Base-by-base conservation (phyloP, 2,797 vertebrate species). In the Amblyraja radiata region DNA sequence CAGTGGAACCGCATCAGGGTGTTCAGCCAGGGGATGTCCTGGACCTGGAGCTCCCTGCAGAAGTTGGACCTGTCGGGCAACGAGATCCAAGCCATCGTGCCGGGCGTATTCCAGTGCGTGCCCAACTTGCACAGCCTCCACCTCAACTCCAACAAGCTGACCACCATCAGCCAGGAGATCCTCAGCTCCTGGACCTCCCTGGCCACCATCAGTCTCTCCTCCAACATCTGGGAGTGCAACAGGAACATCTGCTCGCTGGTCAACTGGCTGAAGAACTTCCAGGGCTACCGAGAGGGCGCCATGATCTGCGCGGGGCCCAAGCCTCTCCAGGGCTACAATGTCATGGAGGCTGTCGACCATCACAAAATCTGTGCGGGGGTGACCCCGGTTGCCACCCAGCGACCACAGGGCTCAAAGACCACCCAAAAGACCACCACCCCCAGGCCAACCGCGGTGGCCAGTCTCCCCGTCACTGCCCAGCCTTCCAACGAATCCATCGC, bases 1-100 rank as follows among this genome's bases (percentile, higher is more conserved):
- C 99, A 99, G 73, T 99, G 99, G 98, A 99, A 99, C 95, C 97
- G 98, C 90, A 97, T 99, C 94, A 97, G 97, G 78, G 96, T 97
- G 84, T 96, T 99, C 32, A 99, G 97, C 94, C 98, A 98, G 94
- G 99, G 98, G 1, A 95, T 98, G 94, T 97, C 97, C 0, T 99
- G 99, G 99, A 99, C 98, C 93, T 99, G 99, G 99, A 99, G 98
- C 90, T 98, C 99, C 90, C 96, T 99, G 96, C 98, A 99, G 95
- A 99, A 98, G 96, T 96, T 99, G 95, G 99, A 99, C 96, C 96
- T 99, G 94, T 98, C 98, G 0, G 99, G 99, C 93, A 99, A 99
- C 32, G 98, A 99, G 93, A 98, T 99, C 58, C 96, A 98, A 63
- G 96, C 96, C 63, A 94, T 99, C 93, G 98, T 99, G 93, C 96